A percentile compares a stretch with the other conserved stretches of the same genome.
Conservation (phyloP, 2,888 invertebrate species). For the Eurytoma californica region DNA sequence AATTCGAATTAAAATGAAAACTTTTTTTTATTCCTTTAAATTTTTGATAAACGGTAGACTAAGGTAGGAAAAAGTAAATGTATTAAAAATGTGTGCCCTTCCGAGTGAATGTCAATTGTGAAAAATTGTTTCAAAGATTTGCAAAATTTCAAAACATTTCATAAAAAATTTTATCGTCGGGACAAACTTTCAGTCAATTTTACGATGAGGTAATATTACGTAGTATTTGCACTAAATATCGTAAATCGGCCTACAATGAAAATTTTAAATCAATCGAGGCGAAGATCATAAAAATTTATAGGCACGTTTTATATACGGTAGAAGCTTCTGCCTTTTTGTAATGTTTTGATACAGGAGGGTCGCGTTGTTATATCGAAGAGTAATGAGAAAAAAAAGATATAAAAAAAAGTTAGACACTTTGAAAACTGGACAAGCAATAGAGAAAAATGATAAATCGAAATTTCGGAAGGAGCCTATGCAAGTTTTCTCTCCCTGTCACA, state of each 20-base stretch:
- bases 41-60: conserved; percentile 33
- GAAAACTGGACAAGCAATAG: conserved; percentile 24
- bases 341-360: neutral
- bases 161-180: too few species aligned
- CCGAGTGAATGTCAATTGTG: conserved; percentile 39
- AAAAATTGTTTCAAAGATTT: too few species aligned
- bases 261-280: neutral
- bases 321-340: too few species aligned
- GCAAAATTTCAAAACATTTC: too few species aligned
- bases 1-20: neutral
- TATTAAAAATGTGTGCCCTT: conserved; percentile 46
- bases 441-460: conserved; percentile 44
- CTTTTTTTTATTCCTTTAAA: conserved; percentile 7
- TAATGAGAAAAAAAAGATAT: neutral
- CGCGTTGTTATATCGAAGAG: neutral
- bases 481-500: conserved; percentile 29
- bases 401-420: conserved; percentile 23
- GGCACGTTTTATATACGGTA: neutral
- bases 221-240: neutral
- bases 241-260: conserved; percentile 14
- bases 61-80: conserved; percentile 25
- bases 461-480: conserved; percentile 37
- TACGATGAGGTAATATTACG: neutral
- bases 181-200: neutral
- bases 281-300: conserved; percentile 2